Evolutionary conservation across 2,797 vertebrate species (phyloP).

Genomic region (Sylvilagus floridanus): DNA sequence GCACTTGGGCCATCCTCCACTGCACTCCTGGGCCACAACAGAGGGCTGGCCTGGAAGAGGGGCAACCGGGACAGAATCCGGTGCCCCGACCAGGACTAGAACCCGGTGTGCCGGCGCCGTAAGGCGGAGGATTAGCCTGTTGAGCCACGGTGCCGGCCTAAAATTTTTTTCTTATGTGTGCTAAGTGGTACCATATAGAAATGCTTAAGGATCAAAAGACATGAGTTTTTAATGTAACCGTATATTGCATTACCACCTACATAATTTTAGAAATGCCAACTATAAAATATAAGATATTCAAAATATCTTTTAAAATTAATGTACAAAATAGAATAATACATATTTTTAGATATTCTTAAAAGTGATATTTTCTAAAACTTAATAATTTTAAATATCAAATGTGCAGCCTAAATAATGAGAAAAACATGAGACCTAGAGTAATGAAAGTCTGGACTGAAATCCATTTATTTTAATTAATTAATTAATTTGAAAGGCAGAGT

Average conservation of each 20-base stretch:
- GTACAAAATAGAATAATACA: conserved; percentile 16
- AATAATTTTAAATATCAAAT: conserved; percentile 3
- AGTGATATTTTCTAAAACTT: conserved; percentile 44
- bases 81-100: too few relatives aligned
- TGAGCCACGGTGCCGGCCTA: too few relatives aligned
- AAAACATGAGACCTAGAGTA: conserved; percentile 39
- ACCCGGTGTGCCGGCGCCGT: too few relatives aligned
- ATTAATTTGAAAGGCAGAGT: too few relatives aligned
- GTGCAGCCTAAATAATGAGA: neutral
- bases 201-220: neutral
- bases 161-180: conserved; percentile 33
- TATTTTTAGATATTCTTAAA: conserved; percentile 43
- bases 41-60: too few relatives aligned
- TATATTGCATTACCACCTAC: neutral
- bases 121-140: too few relatives aligned
- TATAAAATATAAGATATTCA: conserved; percentile 36
- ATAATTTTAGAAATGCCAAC: conserved; percentile 56
- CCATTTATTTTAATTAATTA: neutral
- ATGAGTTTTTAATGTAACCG: neutral
- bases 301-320: conserved; percentile 53
- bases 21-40: too few relatives aligned
- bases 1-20: too few relatives aligned
- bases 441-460: conserved; percentile 20
- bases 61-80: too few relatives aligned
- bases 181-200: neutral